These are phyloP conservation scores for Pampusana beccarii DNA, from an alignment of 2,113 vertebrate species.

Conservation along the genomic window DNA sequence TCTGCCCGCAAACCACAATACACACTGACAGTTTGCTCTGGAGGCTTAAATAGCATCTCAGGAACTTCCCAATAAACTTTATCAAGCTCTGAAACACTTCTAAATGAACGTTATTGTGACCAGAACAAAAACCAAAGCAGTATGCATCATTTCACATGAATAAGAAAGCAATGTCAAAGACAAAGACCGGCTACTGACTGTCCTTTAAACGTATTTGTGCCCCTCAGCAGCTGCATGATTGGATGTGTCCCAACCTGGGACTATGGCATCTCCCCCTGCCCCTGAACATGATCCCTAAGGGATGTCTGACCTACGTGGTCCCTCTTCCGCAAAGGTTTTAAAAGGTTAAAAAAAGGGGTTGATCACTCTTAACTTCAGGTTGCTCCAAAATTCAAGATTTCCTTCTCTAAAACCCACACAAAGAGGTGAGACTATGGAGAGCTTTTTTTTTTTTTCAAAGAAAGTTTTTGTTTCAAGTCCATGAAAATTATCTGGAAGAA, in stretches of 20 bases:
- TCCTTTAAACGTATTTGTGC: neutral
- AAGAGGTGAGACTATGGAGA: neutral
- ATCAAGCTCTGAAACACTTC: neutral
- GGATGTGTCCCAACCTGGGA: neutral
- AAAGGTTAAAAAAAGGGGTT: neutral
- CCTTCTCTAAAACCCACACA: neutral
- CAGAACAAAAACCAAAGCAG: neutral
- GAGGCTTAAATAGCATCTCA: neutral
- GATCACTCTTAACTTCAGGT: neutral
- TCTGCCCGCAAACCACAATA: slow-evolving; percentile 9
- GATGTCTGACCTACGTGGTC: neutral
- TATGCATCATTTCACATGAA: neutral
- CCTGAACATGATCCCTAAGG: no score
- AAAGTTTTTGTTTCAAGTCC: neutral
- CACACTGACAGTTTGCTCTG: neutral
- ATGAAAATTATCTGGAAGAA: neutral
- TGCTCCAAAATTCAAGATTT: neutral
- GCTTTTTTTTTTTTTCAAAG: neutral
- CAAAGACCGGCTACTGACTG: neutral
- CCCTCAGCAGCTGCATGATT: neutral
- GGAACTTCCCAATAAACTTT: neutral
- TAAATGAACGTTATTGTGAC: neutral
- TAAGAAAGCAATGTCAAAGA: neutral
- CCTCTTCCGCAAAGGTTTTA: neutral
- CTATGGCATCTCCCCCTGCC: neutral